These are phyloP conservation scores for Schizothorax lantsangensis DNA, from an alignment of 2,797 vertebrate species.

Conservation along the genomic window DNA sequence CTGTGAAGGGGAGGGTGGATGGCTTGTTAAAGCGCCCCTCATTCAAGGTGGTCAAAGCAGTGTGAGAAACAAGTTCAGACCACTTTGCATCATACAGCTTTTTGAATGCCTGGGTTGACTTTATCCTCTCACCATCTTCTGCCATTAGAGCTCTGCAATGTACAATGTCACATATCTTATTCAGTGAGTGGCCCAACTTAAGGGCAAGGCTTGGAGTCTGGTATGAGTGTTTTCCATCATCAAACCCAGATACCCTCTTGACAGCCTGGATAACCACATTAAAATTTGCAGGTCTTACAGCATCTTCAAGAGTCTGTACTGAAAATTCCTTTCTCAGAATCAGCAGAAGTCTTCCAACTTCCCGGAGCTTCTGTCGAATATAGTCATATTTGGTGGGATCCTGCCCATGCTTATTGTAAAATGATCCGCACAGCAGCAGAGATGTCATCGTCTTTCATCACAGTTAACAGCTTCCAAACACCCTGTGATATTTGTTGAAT, in stretches of 20 bases:
- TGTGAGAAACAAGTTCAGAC: constrained; percentile 33
- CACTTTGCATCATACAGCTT: neutral
- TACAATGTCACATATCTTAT: constrained; percentile 38
- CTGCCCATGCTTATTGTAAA: constrained; percentile 59
- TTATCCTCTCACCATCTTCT: neutral
- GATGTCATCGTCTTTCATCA: constrained; percentile 64
- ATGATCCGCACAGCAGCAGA: constrained; percentile 51
- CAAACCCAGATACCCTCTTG: constrained; percentile 21
- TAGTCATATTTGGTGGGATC: constrained; percentile 38
- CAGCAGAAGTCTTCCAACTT: constrained; percentile 46
- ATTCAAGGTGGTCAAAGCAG: constrained; percentile 30
- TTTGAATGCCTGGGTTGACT: neutral
- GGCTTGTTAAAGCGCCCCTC: constrained; percentile 23
- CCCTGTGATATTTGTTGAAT: constrained; percentile 34
- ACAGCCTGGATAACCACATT: constrained; percentile 34
- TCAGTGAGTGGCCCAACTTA: constrained; percentile 33
- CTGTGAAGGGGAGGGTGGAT: constrained; percentile 8
- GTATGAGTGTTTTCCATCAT: constrained; percentile 3
- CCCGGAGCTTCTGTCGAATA: constrained; percentile 52
- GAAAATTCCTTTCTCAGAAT: constrained; percentile 17
- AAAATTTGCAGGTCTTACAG: constrained; percentile 40
- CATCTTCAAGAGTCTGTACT: constrained; percentile 23
- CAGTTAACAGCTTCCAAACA: constrained; percentile 59
- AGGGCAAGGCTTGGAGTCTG: constrained; percentile 41
- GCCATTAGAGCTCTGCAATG: constrained; percentile 36